phyloP scores from a whole-genome alignment of 2,797 vertebrate species.

The Bryconaethiops microstoma region DNA sequence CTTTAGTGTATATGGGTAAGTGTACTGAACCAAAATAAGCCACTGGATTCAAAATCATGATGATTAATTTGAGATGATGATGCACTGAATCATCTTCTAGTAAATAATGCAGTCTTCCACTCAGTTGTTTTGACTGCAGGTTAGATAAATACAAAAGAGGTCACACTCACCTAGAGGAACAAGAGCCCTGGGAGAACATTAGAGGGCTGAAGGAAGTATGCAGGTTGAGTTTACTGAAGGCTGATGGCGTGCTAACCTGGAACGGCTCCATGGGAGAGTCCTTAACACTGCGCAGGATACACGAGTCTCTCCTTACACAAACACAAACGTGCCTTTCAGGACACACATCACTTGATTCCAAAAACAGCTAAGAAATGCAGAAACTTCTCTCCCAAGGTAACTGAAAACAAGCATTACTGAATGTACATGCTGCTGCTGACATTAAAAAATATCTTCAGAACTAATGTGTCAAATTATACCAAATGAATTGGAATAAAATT shows the following conservation, averaged over 20 bases:
- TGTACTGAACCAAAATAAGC: no score
- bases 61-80: no score
- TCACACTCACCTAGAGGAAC: constrained; percentile 87
- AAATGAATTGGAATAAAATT: no score
- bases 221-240: constrained; percentile 90
- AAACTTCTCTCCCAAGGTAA: no score
- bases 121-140: no score
- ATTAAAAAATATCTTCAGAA: not conserved
- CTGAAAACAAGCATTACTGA: not conserved
- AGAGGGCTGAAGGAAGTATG: constrained; percentile 88
- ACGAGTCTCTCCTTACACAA: constrained; percentile 77
- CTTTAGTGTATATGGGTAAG: no score
- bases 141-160: no score
- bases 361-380: not conserved
- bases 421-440: not conserved
- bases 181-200: constrained; percentile 84
- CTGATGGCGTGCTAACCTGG: constrained; percentile 94
- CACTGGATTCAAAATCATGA: no score
- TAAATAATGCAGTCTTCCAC: no score
- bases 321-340: not conserved
- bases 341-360: not conserved
- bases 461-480: no score
- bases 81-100: no score
- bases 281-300: constrained; percentile 71
- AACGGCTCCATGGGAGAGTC: constrained; percentile 85